Conservation (phyloP, 2,113 vertebrate species). For the Copsychus sechellarum region DNA sequence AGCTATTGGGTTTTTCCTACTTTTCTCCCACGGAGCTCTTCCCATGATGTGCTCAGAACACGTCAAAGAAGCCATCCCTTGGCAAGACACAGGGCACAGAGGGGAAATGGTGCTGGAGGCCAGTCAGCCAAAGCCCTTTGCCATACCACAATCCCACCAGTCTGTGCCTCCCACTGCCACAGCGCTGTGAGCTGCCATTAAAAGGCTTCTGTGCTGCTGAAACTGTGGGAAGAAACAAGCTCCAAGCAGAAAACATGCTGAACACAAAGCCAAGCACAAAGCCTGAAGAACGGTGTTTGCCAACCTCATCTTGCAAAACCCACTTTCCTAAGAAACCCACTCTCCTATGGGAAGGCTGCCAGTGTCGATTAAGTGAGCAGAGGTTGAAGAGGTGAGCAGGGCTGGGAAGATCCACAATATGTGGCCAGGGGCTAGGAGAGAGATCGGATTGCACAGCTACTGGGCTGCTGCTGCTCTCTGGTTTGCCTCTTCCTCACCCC, state of each 20-base stretch:
- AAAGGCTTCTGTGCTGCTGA: neutral
- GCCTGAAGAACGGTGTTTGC: neutral
- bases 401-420: neutral
- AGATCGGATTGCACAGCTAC: neutral
- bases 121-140: neutral
- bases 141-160: neutral
- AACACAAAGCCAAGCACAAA: neutral
- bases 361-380: neutral
- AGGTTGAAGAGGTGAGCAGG: neutral
- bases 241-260: neutral
- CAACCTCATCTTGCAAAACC: neutral
- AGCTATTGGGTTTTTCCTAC: neutral
- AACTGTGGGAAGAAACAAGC: neutral
- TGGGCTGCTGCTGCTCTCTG: neutral
- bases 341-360: fast-evolving
- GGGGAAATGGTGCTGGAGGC: neutral
- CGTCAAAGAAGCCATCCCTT: neutral
- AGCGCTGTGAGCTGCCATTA: neutral
- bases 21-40: neutral
- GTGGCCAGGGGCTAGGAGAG: neutral
- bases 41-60: neutral
- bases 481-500: neutral
- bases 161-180: fast-evolving
- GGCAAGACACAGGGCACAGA: neutral
- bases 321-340: neutral